Evolutionary conservation across 2,888 invertebrate species (phyloP).

Genomic region (Pammene fasciana): DNA sequence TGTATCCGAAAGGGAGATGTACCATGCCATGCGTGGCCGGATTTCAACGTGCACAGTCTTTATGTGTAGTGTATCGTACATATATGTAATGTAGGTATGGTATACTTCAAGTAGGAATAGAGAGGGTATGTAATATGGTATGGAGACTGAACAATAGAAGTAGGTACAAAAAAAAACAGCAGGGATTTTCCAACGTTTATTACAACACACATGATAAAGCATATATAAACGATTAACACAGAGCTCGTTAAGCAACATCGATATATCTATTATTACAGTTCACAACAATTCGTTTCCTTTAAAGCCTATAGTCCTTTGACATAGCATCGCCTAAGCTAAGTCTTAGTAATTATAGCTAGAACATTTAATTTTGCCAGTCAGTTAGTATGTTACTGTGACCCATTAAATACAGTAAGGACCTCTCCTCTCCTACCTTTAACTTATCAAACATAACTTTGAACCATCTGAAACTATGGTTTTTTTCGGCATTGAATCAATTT

Average conservation of each 20-base stretch:
- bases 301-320: slow-evolving; percentile 41
- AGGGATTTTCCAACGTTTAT: slow-evolving; percentile 53
- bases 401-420: no score
- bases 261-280: slow-evolving; percentile 47
- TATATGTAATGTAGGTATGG: no score
- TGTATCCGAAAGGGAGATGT: no score
- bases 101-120: no score
- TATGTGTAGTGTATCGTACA: no score
- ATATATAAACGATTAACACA: slow-evolving; percentile 59
- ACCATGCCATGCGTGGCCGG: no score
- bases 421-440: no score
- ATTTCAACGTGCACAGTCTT: no score
- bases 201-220: slow-evolving; percentile 67
- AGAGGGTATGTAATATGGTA: no score
- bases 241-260: slow-evolving; percentile 58
- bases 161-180: slow-evolving; percentile 8
- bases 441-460: no score
- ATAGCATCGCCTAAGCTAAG: slow-evolving; percentile 24
- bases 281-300: slow-evolving; percentile 48
- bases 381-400: background rate
- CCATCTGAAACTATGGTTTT: no score
- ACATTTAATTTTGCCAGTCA: slow-evolving; percentile 12
- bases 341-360: slow-evolving; percentile 7
- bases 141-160: background rate
- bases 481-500: no score